phyloP scores from a whole-genome alignment of 1,140 invertebrate genomes.

The Drosophila asahinai region DNA sequence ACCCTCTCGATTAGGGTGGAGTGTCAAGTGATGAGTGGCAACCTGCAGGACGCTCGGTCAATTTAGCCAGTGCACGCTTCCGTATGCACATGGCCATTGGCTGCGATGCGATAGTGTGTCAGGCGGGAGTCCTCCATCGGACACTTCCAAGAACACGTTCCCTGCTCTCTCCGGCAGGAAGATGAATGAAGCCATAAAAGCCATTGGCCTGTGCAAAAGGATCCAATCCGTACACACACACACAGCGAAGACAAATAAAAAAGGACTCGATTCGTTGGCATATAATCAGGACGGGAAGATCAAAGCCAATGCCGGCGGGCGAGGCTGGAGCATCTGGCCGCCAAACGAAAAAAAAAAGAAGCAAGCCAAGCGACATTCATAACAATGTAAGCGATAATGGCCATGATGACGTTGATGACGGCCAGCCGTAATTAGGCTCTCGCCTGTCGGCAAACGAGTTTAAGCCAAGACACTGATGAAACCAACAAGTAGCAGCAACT shows the following conservation, averaged over 20 bases:
- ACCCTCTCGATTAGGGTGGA: conserved; percentile 36
- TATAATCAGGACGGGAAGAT: conserved; percentile 59
- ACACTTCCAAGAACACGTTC: neutral
- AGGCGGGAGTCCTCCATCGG: conserved; percentile 13
- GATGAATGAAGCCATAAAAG: conserved; percentile 63
- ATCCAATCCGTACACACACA: conserved; percentile 46
- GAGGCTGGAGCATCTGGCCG: conserved; percentile 37
- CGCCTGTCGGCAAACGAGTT: conserved; percentile 62
- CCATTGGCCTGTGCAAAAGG: conserved; percentile 69
- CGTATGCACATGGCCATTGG: conserved; percentile 73
- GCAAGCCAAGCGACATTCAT: conserved; percentile 32
- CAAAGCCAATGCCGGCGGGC: conserved; percentile 67
- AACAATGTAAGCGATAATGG: conserved; percentile 45
- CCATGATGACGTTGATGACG: conserved; percentile 37
- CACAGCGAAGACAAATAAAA: conserved; percentile 48
- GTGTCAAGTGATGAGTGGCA: conserved; percentile 40
- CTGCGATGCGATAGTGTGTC: conserved; percentile 49
- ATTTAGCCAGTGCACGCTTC: conserved; percentile 46
- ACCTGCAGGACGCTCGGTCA: conserved; percentile 38
- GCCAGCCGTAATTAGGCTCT: conserved; percentile 64
- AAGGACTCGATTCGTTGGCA: conserved; percentile 50
- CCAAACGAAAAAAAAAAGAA: conserved; percentile 1
- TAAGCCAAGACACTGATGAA: conserved; percentile 44
- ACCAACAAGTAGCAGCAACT: conserved; percentile 49
- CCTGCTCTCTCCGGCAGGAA: conserved; percentile 4